Evolutionary conservation across 2,113 vertebrate genomes (phyloP), one percentile per base, ranked within the genome.

Genomic region (Vidua chalybeata): DNA sequence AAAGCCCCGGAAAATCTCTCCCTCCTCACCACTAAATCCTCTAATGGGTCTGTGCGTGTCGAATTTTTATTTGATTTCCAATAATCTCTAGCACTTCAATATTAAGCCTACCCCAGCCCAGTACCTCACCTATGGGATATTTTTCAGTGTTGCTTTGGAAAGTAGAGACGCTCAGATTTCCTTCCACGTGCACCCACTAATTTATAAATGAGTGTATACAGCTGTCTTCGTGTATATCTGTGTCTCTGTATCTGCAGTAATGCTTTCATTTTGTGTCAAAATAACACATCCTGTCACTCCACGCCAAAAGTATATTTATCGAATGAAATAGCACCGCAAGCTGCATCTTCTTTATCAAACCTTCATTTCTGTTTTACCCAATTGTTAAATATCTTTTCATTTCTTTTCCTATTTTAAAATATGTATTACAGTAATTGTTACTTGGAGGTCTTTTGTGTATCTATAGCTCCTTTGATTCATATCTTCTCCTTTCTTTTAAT

Each of bases 21-120:
- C 91, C 84, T 96, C 89, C 97, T 97, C 97, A n/a, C 58, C 59
- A 37, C 96, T 96, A 97, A 98, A 98, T 97, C 97, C 97, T 80
- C 97, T 97, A 96, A 96, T 96, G 97, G 97, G 97, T 98, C 97
- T 97, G 75, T 77, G 95, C 73, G 21, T 46, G 79, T 72, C 90
- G 84, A 96, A 95, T 93, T 92, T 94, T 93, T 78, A 93, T 97
- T 94, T 96, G 93, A 95, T 97, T 96, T 95, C 73, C 54, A 89
- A 79, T 94, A 86, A 89, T 93, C 95, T 96, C 93, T 11, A 31
- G 39, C 68, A 17, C 92, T 92, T 81, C 69, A 6, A 33, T 84
- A 93, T 87, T 61, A 93, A 88, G 96, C 64, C 82, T 17, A 75
- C 73, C 75, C 93, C 89, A 88, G 49, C 59, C 83, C 79, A 62